Evolutionary conservation across 2,888 invertebrate species (phyloP), one percentile per base, ranked within the genome.

Genomic region (Lepetodrilus schrolli): DNA sequence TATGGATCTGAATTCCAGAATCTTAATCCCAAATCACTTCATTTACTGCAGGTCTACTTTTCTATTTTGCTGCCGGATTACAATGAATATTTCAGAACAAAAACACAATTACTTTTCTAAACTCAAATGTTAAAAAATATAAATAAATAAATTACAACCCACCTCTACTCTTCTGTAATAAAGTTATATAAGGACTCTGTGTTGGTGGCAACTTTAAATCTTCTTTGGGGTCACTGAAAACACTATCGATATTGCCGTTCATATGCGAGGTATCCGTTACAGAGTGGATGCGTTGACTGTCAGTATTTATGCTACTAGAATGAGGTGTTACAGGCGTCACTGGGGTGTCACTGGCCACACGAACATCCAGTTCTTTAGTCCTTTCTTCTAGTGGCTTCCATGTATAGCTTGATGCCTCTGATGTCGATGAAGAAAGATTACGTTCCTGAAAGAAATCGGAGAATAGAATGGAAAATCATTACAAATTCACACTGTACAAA

Each of bases 111-210:
- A n/a, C n/a, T n/a, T n/a, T n/a, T n/a, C n/a, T n/a, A n/a, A n/a
- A n/a, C n/a, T n/a, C n/a, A n/a, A n/a, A n/a, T n/a, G n/a, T n/a
- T n/a, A n/a, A n/a, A n/a, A n/a, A n/a, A n/a, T n/a, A n/a, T n/a
- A n/a, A n/a, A n/a, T n/a, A n/a, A n/a, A n/a, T n/a, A n/a, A n/a
- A n/a, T n/a, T 37, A 10, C 4, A 10, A 84, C 88, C 88, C 92
- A 96, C 96, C 96, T 94, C 96, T 93, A 73, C 95, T 95, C 91
- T 95, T 96, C 91, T 96, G 96, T 76, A 96, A 92, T 48, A 96
- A 92, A 0, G 96, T 96, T 83, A 96, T 95, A 4, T 95, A 96
- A 0, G 96, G 96, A 91, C 95, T 96, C 91, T 96, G 96, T 1
- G 94, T 95, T 83, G 93, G 93, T 2, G 96, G 96, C 82, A 96